Conservation (phyloP, 1,140 invertebrate genomes). For the Linepithema humile region DNA sequence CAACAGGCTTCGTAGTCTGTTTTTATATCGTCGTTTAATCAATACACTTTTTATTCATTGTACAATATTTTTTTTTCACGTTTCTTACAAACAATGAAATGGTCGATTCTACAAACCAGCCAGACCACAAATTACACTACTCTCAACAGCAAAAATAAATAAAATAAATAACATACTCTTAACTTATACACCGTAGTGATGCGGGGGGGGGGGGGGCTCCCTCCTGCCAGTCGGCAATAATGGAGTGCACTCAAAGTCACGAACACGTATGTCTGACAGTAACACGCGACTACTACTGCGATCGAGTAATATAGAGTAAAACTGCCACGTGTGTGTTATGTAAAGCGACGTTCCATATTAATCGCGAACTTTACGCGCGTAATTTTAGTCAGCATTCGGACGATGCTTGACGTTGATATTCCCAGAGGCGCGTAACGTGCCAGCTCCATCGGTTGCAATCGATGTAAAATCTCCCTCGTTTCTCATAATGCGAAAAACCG, state of each 20-base stretch:
- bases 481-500: not conserved
- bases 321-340: not conserved
- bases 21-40: not conserved
- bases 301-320: not conserved
- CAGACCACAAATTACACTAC: not conserved
- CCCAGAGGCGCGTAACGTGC: not conserved
- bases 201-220: not conserved
- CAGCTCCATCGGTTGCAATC: not conserved
- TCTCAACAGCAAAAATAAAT: not conserved
- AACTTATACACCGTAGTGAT: not conserved
- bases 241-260: slow-evolving; percentile 39
- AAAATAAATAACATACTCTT: too few species aligned
- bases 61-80: not conserved
- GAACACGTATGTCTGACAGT: slow-evolving; percentile 40
- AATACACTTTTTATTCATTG: not conserved
- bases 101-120: not conserved
- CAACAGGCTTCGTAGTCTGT: not conserved
- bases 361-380: slow-evolving; percentile 2
- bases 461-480: not conserved
- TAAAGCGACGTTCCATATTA: slow-evolving; percentile 1
- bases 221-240: slow-evolving; percentile 13
- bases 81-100: not conserved
- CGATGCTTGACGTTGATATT: slow-evolving; percentile 11
- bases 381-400: not conserved
- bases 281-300: slow-evolving; percentile 1